These are phyloP conservation scores for Smithornis capensis DNA, from an alignment of 2,113 vertebrate genomes.

Conservation along the genomic window DNA sequence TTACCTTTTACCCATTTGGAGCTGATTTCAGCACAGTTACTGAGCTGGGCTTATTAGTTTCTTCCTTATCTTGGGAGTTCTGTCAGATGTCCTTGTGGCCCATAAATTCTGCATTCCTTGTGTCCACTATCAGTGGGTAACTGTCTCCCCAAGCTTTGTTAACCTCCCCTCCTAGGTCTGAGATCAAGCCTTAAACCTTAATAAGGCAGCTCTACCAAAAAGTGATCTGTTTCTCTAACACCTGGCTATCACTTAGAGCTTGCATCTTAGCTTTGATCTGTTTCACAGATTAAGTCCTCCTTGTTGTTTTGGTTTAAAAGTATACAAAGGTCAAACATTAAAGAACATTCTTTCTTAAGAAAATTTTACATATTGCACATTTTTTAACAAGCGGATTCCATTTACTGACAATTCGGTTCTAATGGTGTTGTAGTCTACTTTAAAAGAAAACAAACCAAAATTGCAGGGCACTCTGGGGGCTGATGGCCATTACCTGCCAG, in stretches of 20 bases:
- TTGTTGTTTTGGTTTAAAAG: neutral
- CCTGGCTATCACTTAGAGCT: neutral
- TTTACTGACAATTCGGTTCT: neutral
- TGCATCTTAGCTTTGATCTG: neutral
- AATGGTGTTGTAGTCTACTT: neutral
- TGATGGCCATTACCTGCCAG: rapidly evolving
- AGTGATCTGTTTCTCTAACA: neutral
- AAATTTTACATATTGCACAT: neutral
- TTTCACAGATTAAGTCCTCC: neutral
- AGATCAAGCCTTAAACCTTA: neutral
- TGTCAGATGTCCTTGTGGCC: neutral
- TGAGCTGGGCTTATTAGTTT: neutral
- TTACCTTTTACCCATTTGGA: neutral
- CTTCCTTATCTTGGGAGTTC: neutral
- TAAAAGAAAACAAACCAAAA: neutral
- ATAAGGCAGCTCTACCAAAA: neutral
- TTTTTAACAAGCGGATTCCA: neutral
- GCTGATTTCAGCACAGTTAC: neutral
- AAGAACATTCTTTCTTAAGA: neutral
- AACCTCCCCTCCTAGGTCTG: neutral
- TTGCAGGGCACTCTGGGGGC: rapidly evolving
- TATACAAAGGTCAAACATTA: neutral
- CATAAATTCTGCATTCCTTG: neutral
- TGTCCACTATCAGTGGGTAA: too few species aligned
- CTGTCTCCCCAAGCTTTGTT: neutral